Percentiles rank a stretch among this genome's conserved stretches.
Evolutionary conservation across 2,888 invertebrate genomes (phyloP).

Genomic region (Slavum lentiscoides): DNA sequence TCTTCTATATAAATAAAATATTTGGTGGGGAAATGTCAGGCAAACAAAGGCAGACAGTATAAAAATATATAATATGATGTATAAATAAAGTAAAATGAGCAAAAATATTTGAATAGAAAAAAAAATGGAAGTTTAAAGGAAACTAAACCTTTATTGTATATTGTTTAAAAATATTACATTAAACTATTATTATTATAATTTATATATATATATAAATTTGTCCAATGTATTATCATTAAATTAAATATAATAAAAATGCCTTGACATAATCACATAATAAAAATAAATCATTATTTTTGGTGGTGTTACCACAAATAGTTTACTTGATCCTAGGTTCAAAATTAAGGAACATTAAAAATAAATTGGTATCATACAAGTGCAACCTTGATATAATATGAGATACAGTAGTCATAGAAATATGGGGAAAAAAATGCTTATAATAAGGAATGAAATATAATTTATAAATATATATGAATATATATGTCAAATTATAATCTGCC

Average conservation of each 20-base stretch:
- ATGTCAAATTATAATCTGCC: constrained; percentile 45
- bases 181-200: no score
- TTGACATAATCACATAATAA: neutral
- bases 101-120: constrained; percentile 1
- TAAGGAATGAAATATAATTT: constrained; percentile 30
- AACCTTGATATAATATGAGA: constrained; percentile 9
- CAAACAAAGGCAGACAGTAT: constrained; percentile 48
- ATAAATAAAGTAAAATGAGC: constrained; percentile 24
- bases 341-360: constrained; percentile 32
- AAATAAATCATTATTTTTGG: neutral
- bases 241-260: constrained; percentile 21
- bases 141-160: neutral
- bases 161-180: no score
- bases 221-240: neutral
- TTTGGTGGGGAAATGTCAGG: constrained; percentile 30
- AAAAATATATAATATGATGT: constrained; percentile 20
- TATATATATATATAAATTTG: neutral
- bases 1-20: constrained; percentile 48
- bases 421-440: constrained; percentile 18
- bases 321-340: constrained; percentile 22
- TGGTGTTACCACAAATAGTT: constrained; percentile 7
- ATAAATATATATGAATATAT: neutral
- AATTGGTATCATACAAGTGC: constrained; percentile 17
- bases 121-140: neutral
- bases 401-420: constrained; percentile 11